Base-by-base conservation (phyloP, 1,140 invertebrate genomes). In the Aphaenogaster floridana region DNA sequence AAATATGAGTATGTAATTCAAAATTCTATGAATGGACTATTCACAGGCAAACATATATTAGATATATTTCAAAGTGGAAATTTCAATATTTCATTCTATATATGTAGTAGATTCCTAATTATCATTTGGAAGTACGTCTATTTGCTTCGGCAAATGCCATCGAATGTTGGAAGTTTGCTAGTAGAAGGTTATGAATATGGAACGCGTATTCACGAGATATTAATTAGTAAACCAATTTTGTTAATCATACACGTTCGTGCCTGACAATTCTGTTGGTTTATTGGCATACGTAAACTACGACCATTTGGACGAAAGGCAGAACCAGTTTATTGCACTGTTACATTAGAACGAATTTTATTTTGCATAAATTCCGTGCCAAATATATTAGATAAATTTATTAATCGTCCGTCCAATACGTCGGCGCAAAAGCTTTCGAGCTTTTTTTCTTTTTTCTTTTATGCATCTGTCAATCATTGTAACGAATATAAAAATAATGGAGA, bases 171-270 rank as follows among this genome's bases (percentile, higher is more conserved):
- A 84, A 84, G 80, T 84, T 84, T 1, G n/a, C 21, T 50, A 54
- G 42, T 52, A 74, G 69, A 76, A 84, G 54, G 54, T 84, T 74
- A 84, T 84, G 80, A 84, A 84, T 84, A 76, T 84, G 80, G 54
- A 84, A 84, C 54, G 28, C 45, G 69, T 74, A 84, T 76, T 84
- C 69, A 72, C 69, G 54, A 84, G 69, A 74, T 84, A 84, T 76
- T 84, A 84, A 84, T 76, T 84, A 84, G 54, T 76, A 84, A 84
- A 84, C 42, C 45, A 84, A 84, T 84, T 74, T 84, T 76, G 80
- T 84, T 84, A 76, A 84, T 84, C 54, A 84, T 84, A 84, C 34
- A 74, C 54, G 45, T 80, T 80, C 48, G 48, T 61, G 42, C 34
- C 54, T 76, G 69, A 84, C 69, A 84, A 84, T 84, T 63, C 69